Evolutionary conservation across 1,140 invertebrate genomes (phyloP).

Genomic region (Zaprionus kolodkinae): DNA sequence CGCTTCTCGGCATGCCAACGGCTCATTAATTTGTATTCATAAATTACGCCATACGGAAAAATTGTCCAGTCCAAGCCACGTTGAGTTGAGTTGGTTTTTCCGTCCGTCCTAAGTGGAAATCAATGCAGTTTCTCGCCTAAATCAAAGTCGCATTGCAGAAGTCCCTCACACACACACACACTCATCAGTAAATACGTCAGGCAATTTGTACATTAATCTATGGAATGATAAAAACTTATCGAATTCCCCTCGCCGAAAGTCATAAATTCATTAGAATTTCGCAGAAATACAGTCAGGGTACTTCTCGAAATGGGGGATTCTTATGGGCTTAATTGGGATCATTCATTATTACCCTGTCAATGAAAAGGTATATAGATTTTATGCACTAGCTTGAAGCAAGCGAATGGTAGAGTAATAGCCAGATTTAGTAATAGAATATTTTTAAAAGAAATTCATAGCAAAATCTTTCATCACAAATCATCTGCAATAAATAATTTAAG

Average conservation of each 20-base stretch:
- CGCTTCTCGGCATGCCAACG: constrained; percentile 71
- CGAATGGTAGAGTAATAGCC: too few relatives aligned
- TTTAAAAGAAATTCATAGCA: too few relatives aligned
- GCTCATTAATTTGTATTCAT: constrained; percentile 79
- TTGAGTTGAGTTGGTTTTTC: background rate
- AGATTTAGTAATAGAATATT: too few relatives aligned
- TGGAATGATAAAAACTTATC: constrained; percentile 37
- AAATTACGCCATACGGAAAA: constrained; percentile 55
- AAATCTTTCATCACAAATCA: too few relatives aligned
- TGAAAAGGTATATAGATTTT: background rate
- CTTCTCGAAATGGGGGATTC: constrained; percentile 6
- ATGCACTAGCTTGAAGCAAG: background rate
- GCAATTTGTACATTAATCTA: constrained; percentile 45
- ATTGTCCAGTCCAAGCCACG: background rate
- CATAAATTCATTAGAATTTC: constrained; percentile 22
- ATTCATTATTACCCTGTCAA: background rate
- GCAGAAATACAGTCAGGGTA: background rate
- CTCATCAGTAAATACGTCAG: constrained; percentile 27
- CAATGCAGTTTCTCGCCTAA: constrained; percentile 57
- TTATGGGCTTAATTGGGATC: background rate
- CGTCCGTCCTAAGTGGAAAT: constrained; percentile 57
- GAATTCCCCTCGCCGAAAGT: constrained; percentile 6
- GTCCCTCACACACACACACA: background rate
- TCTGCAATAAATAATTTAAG: background rate
- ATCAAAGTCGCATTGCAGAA: background rate